phyloP scores from a whole-genome alignment of 2,888 invertebrate genomes.

The Eupithecia vulgata region DNA sequence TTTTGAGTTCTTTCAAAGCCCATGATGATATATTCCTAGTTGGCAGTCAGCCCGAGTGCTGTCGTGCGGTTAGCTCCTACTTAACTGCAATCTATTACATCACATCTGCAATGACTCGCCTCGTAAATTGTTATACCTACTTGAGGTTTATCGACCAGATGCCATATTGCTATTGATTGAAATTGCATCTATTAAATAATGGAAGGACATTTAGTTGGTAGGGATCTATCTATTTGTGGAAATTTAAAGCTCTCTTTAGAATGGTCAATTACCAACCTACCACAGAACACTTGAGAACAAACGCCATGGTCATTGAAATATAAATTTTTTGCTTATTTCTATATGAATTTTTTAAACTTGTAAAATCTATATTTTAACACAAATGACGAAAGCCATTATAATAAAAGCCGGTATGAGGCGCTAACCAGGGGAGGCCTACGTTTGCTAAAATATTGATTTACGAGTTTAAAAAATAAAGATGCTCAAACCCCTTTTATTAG shows the following conservation, averaged over 20 bases:
- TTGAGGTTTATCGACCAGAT: slow-evolving; percentile 12
- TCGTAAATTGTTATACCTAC: slow-evolving; percentile 8
- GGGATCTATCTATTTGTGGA: not conserved
- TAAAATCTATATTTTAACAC: too few species aligned
- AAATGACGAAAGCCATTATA: too few species aligned
- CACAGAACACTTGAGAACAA: too few species aligned
- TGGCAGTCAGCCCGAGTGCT: slow-evolving; percentile 19
- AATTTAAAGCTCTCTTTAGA: not conserved
- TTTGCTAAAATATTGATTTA: too few species aligned
- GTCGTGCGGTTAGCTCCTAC: slow-evolving; percentile 16
- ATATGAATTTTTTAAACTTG: too few species aligned
- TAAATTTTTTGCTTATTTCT: too few species aligned
- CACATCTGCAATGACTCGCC: slow-evolving; percentile 19
- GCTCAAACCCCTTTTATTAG: too few species aligned
- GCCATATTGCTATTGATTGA: slow-evolving; percentile 11
- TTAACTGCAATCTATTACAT: slow-evolving; percentile 24
- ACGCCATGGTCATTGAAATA: too few species aligned
- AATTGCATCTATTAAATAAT: slow-evolving; percentile 1
- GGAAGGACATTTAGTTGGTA: not conserved
- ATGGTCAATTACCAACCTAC: too few species aligned
- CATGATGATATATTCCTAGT: slow-evolving; percentile 8
- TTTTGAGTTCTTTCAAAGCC: not conserved
- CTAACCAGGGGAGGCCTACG: too few species aligned
- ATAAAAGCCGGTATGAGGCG: too few species aligned
- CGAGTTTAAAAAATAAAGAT: too few species aligned